Evolutionary conservation across 2,888 invertebrate species (phyloP).

Genomic region (Carabus problematicus): DNA sequence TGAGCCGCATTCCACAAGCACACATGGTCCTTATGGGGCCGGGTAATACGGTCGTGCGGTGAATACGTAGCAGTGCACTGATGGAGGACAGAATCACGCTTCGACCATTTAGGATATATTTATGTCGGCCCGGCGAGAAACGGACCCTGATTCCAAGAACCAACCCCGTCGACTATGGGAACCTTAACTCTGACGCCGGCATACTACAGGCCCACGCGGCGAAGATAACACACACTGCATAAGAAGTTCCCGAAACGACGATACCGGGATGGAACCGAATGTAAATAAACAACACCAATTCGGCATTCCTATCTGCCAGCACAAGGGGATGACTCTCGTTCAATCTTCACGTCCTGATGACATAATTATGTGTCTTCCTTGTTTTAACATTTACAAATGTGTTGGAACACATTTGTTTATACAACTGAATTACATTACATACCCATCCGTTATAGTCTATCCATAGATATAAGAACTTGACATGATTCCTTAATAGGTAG

Average conservation of each 20-base stretch:
- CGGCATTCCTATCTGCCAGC: conserved; percentile 9
- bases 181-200: conserved; percentile 8
- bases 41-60: not conserved
- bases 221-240: conserved; percentile 18
- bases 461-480: too few relatives aligned
- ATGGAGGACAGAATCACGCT: not conserved
- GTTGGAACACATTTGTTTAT: not conserved
- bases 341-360: not conserved
- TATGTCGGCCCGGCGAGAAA: conserved; percentile 11
- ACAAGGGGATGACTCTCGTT: not conserved
- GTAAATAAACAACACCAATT: conserved; percentile 36
- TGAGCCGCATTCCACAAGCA: conserved; percentile 11
- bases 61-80: not conserved
- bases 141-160: conserved; percentile 29
- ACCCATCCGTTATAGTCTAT: too few relatives aligned
- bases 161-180: conserved; percentile 26
- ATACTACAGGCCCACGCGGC: conserved; percentile 28
- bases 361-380: conserved; percentile 8
- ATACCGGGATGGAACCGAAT: conserved; percentile 16
- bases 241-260: not conserved
- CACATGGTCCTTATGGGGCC: not conserved
- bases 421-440: too few relatives aligned
- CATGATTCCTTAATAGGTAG: too few relatives aligned
- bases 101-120: conserved; percentile 13
- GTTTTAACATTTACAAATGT: not conserved